These are phyloP conservation scores for Camponotus floridanus DNA, from an alignment of 1,140 invertebrate species.

Conservation along the genomic window DNA sequence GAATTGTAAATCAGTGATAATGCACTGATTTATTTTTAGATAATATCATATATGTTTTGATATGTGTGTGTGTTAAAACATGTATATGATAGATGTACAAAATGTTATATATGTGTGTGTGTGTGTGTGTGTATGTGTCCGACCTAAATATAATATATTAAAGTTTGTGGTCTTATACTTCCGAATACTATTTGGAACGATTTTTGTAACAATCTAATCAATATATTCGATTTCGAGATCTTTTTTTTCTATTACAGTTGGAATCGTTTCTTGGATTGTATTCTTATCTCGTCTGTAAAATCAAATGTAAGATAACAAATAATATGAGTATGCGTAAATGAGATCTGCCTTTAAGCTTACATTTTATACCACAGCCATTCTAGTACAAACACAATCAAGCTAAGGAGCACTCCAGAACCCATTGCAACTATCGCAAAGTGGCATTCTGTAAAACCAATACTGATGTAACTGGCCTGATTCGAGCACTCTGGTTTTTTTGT, in stretches of 20 bases:
- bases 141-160: too few relatives aligned
- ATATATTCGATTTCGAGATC: not conserved
- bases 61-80: too few relatives aligned
- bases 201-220: not conserved
- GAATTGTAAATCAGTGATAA: too few relatives aligned
- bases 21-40: too few relatives aligned
- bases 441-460: constrained; percentile 88
- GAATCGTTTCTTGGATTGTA: not conserved
- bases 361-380: constrained; percentile 62
- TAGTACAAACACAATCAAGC: constrained; percentile 23
- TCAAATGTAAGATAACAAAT: not conserved
- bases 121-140: too few relatives aligned
- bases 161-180: too few relatives aligned
- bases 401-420: constrained; percentile 67
- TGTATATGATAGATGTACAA: too few relatives aligned
- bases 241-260: not conserved
- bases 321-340: not conserved
- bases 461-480: constrained; percentile 86
- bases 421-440: constrained; percentile 83
- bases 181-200: not conserved
- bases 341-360: constrained; percentile 9
- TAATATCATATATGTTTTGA: too few relatives aligned
- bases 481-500: constrained; percentile 88
- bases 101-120: too few relatives aligned
- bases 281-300: constrained; percentile 16